Percentiles rank a stretch among this genome's conserved stretches.
phyloP scores from a whole-genome alignment of 2,888 invertebrate genomes.

The Ceraclea dissimilis region DNA sequence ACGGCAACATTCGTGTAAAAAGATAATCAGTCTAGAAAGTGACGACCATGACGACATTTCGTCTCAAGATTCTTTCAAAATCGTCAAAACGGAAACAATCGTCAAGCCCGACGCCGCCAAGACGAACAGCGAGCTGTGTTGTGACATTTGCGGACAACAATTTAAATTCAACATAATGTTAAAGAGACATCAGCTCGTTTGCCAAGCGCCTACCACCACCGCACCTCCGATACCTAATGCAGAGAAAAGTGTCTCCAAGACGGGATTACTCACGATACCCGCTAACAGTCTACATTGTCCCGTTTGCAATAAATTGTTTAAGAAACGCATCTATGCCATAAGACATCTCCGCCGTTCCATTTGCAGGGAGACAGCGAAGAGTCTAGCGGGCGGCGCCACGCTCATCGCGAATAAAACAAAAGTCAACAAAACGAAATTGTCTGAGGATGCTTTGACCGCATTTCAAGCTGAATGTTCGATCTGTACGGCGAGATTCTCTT shows the following conservation, averaged over 20 bases:
- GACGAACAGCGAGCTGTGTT: constrained; percentile 28
- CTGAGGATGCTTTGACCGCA: not conserved
- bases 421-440: not conserved
- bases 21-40: not conserved
- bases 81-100: not conserved
- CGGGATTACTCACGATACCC: not conserved
- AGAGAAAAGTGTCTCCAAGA: not conserved
- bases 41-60: constrained; percentile 1
- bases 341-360: constrained; percentile 11
- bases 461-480: constrained; percentile 22
- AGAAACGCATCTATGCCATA: constrained; percentile 14
- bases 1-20: constrained; percentile 8
- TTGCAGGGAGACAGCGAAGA: constrained; percentile 8
- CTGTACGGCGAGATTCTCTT: constrained; percentile 18
- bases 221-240: not conserved
- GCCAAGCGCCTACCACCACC: not conserved
- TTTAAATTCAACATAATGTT: constrained; percentile 47
- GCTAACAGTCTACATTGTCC: constrained; percentile 10
- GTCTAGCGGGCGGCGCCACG: not conserved
- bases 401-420: not conserved
- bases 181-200: constrained; percentile 34
- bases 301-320: constrained; percentile 14
- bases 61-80: not conserved
- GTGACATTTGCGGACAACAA: constrained; percentile 38
- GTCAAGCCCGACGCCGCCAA: not conserved